Evolutionary conservation across 37 sponge, comb jelly and placozoan genomes (phyloP).

Genomic region (Hexactinellida sp.): DNA sequence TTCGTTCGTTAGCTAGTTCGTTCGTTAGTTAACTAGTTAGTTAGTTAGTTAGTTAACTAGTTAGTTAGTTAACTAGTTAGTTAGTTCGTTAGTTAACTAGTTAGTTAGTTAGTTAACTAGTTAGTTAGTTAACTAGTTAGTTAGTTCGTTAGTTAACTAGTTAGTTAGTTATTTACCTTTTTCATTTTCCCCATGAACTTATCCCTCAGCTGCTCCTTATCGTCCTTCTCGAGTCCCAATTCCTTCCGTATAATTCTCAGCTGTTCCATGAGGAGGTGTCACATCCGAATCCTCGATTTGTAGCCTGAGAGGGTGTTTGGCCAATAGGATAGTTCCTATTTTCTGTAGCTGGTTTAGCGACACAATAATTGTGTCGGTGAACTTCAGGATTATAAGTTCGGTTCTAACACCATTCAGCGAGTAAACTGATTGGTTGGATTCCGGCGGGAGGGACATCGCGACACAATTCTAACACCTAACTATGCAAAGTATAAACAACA

Average conservation of each 20-base stretch:
- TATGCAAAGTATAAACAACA: too few species aligned
- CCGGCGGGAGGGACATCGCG: not conserved
- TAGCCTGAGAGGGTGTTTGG: not conserved
- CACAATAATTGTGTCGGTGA: not conserved
- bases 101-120: too few species aligned
- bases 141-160: too few species aligned
- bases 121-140: too few species aligned
- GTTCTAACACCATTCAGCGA: not conserved
- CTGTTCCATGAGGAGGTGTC: slow-evolving; percentile 82
- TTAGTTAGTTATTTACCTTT: slow-evolving; percentile 18
- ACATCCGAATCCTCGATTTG: slow-evolving; percentile 55
- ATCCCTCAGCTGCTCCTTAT: slow-evolving; percentile 80
- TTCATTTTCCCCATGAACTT: slow-evolving; percentile 72
- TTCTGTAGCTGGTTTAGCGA: not conserved
- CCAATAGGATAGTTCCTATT: not conserved
- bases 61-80: too few species aligned
- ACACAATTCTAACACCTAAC: not conserved
- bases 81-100: too few species aligned
- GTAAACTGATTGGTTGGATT: not conserved
- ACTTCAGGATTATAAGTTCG: not conserved
- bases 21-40: too few species aligned
- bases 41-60: too few species aligned
- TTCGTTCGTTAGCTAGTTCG: too few species aligned
- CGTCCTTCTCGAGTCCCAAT: slow-evolving; percentile 94
- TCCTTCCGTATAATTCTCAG: slow-evolving; percentile 93